Percentiles rank a stretch among this genome's conserved stretches.
These are phyloP conservation scores for Campoletis sonorensis DNA, from an alignment of 1,140 invertebrate species.

Conservation along the genomic window DNA sequence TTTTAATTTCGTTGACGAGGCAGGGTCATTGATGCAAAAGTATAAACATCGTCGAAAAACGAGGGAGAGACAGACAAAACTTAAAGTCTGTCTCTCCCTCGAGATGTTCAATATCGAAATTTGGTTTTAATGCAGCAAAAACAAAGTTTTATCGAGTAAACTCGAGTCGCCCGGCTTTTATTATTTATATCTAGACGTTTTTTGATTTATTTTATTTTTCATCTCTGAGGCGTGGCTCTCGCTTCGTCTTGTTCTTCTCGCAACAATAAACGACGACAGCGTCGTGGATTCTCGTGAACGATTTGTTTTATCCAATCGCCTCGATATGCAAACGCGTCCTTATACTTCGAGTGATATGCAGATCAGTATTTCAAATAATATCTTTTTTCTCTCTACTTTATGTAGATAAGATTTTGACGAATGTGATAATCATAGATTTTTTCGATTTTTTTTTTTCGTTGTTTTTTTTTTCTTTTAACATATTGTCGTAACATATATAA, in stretches of 20 bases:
- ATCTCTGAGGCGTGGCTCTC: background rate
- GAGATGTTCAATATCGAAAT: conserved; percentile 11
- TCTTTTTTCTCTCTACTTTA: background rate
- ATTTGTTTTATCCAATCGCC: background rate
- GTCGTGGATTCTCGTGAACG: background rate
- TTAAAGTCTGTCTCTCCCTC: too few relatives aligned
- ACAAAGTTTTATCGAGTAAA: conserved; percentile 4
- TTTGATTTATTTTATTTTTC: conserved; percentile 3
- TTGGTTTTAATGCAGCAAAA: background rate
- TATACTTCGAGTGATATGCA: conserved; percentile 31
- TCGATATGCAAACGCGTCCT: background rate
- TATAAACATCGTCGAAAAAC: background rate
- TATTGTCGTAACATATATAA: too few relatives aligned
- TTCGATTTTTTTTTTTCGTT: background rate
- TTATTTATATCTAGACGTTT: conserved; percentile 24
- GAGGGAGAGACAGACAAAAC: conserved; percentile 13
- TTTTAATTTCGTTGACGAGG: background rate
- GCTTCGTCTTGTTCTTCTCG: background rate
- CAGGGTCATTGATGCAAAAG: background rate
- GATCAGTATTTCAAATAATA: conserved; percentile 33
- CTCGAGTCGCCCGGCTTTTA: background rate
- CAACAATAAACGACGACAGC: too few relatives aligned
- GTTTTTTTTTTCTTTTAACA: too few relatives aligned
- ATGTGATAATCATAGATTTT: conserved; percentile 6
- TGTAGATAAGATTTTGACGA: background rate